Evolutionary conservation across 2,113 vertebrate genomes (phyloP).

Genomic region (Pelodiscus sinensis): DNA sequence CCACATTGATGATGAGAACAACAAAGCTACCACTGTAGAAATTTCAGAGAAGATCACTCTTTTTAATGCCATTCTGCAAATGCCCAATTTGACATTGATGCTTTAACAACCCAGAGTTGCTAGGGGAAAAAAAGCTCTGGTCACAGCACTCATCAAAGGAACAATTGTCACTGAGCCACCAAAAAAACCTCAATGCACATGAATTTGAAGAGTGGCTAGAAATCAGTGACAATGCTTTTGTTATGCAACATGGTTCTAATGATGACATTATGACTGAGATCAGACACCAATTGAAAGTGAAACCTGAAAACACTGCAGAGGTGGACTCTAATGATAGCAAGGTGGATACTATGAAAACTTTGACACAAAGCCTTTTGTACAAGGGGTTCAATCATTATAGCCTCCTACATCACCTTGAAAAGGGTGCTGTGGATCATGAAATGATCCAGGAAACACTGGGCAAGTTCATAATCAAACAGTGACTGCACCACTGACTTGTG

Average conservation of each 20-base stretch:
- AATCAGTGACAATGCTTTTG: background rate
- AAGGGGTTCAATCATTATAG: background rate
- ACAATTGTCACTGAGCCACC: background rate
- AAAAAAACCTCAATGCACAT: background rate
- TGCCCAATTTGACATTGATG: background rate
- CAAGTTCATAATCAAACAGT: background rate
- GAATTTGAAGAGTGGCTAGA: background rate
- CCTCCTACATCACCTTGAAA: background rate
- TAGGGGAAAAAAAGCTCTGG: background rate
- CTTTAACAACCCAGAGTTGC: background rate
- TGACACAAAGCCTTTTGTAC: background rate
- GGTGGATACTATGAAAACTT: background rate
- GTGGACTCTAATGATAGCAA: background rate
- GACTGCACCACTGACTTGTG: background rate
- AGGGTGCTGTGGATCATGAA: background rate
- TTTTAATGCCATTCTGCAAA: background rate
- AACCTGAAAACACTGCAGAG: background rate
- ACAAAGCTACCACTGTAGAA: background rate
- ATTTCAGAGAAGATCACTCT: background rate
- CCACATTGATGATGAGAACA: background rate
- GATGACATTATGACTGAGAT: background rate
- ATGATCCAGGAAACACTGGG: background rate
- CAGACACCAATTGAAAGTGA: background rate
- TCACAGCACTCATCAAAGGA: background rate
- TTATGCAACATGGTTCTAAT: background rate